A percentile compares a stretch with the other conserved stretches of the same genome.
Evolutionary conservation across 1,140 invertebrate species (phyloP).

Genomic region (Trichoplusia ni): DNA sequence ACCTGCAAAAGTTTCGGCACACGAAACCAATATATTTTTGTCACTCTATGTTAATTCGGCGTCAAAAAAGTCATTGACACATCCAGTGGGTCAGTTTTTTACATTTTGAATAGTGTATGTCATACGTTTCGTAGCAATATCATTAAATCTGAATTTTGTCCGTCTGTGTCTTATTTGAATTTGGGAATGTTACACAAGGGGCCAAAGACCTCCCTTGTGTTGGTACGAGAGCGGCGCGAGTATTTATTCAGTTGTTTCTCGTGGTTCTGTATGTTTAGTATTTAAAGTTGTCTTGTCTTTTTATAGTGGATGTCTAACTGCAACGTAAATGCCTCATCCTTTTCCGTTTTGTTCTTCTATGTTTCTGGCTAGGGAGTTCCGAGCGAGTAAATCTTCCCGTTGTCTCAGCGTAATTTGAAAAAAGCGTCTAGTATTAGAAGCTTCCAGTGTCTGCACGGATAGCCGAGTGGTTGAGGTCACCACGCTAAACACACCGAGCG

Average conservation of each 20-base stretch:
- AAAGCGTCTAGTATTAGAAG: no score
- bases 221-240: background rate
- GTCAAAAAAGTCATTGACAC: background rate
- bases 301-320: background rate
- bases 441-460: no score
- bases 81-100: background rate
- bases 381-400: no score
- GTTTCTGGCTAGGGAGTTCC: no score
- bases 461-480: no score
- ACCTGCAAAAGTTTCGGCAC: background rate
- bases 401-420: no score
- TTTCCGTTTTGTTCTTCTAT: no score
- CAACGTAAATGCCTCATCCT: no score
- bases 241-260: background rate
- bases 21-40: no score
- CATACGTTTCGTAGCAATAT: background rate
- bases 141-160: background rate
- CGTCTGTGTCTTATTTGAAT: background rate
- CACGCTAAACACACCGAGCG: no score
- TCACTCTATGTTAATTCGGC: background rate
- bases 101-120: background rate
- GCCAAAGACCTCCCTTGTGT: background rate
- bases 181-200: background rate
- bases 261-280: no score
- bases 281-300: background rate